Evolutionary conservation across 2,113 vertebrate genomes (phyloP).

Genomic region (Zosterops pallidus): DNA sequence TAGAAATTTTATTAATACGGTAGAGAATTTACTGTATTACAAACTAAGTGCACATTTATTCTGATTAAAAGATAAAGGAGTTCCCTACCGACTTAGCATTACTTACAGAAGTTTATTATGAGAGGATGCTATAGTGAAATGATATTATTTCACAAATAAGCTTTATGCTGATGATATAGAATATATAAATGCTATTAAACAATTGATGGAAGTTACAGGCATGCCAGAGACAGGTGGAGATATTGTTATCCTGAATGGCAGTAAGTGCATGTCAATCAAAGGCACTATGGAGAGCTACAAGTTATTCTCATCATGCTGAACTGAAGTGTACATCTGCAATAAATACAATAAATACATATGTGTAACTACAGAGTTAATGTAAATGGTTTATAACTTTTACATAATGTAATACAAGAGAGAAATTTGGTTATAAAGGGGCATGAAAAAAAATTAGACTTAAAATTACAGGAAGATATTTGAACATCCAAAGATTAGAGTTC

Average conservation of each 20-base stretch:
- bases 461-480: background rate
- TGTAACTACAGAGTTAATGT: background rate
- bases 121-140: background rate
- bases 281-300: rapidly evolving
- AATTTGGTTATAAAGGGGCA: background rate
- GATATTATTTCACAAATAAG: background rate
- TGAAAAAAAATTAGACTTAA: background rate
- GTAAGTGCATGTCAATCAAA: background rate
- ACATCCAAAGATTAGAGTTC: background rate
- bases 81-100: background rate
- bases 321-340: background rate
- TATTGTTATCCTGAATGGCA: background rate
- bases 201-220: background rate
- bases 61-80: background rate
- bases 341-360: background rate
- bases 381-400: background rate
- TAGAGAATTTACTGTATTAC: background rate
- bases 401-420: background rate
- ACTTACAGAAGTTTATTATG: background rate
- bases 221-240: background rate
- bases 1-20: background rate
- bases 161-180: background rate
- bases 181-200: background rate
- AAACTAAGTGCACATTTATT: background rate
- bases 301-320: background rate